A percentile compares a stretch with the other conserved stretches of the same genome.
phyloP scores from a whole-genome alignment of 2,888 invertebrate genomes.

The Aspidiotus destructor region DNA sequence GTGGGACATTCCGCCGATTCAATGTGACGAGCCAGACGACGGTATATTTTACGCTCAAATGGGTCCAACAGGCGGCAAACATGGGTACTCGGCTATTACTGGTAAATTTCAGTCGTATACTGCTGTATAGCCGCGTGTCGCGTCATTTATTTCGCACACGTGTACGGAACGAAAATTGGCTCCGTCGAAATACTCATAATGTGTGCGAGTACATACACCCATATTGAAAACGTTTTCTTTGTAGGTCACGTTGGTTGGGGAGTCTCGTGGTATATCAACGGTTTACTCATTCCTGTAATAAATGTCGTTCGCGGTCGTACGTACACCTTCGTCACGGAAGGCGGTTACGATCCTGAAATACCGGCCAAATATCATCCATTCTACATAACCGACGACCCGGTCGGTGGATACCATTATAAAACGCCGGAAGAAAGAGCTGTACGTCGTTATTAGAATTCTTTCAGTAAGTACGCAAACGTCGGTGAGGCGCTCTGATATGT shows the following conservation, averaged over 20 bases:
- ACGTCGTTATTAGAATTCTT: slow-evolving; percentile 34
- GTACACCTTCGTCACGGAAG: slow-evolving; percentile 82
- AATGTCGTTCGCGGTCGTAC: slow-evolving; percentile 75
- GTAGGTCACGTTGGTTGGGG: slow-evolving; percentile 89
- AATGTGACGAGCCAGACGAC: slow-evolving; percentile 81
- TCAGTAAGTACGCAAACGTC: neutral
- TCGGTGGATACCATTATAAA: slow-evolving; percentile 83
- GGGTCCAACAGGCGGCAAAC: slow-evolving; percentile 84
- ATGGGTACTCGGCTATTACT: slow-evolving; percentile 80
- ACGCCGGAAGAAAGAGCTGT: slow-evolving; percentile 70
- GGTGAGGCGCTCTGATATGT: neutral
- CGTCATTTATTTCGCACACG: neutral
- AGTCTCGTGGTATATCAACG: slow-evolving; percentile 89
- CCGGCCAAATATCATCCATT: slow-evolving; percentile 85
- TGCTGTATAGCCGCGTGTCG: no score
- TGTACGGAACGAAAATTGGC: neutral
- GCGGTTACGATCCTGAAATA: slow-evolving; percentile 64
- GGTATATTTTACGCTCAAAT: slow-evolving; percentile 87
- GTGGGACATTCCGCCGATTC: slow-evolving; percentile 82
- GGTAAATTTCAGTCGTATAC: slow-evolving; percentile 45
- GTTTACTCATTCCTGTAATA: slow-evolving; percentile 80
- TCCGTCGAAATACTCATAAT: neutral
- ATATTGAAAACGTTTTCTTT: no score
- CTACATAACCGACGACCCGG: slow-evolving; percentile 82
- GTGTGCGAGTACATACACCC: no score